phyloP scores from a whole-genome alignment of 2,797 vertebrate species.

The Lutra lutra region DNA sequence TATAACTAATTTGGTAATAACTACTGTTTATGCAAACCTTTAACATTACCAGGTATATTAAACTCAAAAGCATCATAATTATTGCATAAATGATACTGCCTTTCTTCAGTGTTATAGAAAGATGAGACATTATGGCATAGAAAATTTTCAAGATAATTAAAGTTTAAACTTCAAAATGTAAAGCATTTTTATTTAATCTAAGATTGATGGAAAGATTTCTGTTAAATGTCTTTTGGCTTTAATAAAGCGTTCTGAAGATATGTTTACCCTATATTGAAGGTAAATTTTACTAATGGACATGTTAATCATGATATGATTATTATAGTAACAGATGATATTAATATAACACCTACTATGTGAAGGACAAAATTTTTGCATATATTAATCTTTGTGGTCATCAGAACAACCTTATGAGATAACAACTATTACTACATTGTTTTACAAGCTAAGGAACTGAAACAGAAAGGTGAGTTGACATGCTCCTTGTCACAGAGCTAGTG shows the following conservation, averaged over 20 bases:
- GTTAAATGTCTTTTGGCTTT: not conserved
- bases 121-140: not conserved
- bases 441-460: not conserved
- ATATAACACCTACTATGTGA: not conserved
- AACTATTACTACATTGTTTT: not conserved
- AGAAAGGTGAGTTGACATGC: not conserved
- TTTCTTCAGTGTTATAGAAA: not conserved
- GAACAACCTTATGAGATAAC: not conserved
- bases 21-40: not conserved
- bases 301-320: not conserved
- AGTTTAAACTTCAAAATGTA: not conserved
- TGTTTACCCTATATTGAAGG: not conserved
- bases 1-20: conserved; percentile 41
- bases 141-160: conserved; percentile 22
- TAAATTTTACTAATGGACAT: not conserved
- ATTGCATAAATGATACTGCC: not conserved
- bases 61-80: not conserved
- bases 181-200: not conserved
- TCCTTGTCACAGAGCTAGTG: not conserved
- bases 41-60: not conserved
- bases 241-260: not conserved
- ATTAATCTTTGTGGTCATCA: not conserved
- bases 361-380: not conserved
- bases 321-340: not conserved
- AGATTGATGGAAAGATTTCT: not conserved